Percentiles rank a stretch among this genome's conserved stretches.
These are phyloP conservation scores for Epiblema foenella DNA, from an alignment of 2,888 invertebrate species.

Conservation along the genomic window DNA sequence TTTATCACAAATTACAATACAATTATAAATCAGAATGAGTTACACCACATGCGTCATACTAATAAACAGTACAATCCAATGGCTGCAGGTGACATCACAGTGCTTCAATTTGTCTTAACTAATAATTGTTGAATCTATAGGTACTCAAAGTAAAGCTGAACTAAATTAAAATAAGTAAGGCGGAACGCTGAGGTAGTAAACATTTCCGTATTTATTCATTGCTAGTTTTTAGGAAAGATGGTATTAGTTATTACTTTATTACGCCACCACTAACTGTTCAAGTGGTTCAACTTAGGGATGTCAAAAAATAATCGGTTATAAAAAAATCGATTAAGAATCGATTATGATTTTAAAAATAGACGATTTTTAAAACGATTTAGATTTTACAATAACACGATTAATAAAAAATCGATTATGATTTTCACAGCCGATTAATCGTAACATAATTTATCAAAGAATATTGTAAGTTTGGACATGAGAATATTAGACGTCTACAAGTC, in stretches of 20 bases:
- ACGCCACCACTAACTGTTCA: neutral
- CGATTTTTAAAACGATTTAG: too few relatives aligned
- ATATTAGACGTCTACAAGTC: too few relatives aligned
- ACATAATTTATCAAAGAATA: too few relatives aligned
- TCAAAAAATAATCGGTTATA: too few relatives aligned
- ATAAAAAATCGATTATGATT: too few relatives aligned
- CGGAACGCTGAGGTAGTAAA: neutral
- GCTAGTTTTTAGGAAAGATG: neutral
- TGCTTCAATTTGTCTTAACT: neutral
- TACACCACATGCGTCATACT: slow-evolving; percentile 3
- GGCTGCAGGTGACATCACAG: slow-evolving; percentile 11
- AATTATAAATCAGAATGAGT: slow-evolving; percentile 14
- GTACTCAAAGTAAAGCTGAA: neutral
- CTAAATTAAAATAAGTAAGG: neutral
- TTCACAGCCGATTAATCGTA: too few relatives aligned
- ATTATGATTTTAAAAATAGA: too few relatives aligned
- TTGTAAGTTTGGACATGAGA: too few relatives aligned
- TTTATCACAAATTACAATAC: slow-evolving; percentile 6
- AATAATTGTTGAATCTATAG: neutral
- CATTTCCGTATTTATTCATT: neutral
- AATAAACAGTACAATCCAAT: neutral
- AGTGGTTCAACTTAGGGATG: too few relatives aligned
- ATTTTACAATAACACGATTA: too few relatives aligned
- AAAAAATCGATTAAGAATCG: too few relatives aligned
- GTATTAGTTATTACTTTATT: neutral